These are phyloP conservation scores for Micoletzkya japonica DNA, from an alignment of 2,888 invertebrate genomes.

Conservation along the genomic window DNA sequence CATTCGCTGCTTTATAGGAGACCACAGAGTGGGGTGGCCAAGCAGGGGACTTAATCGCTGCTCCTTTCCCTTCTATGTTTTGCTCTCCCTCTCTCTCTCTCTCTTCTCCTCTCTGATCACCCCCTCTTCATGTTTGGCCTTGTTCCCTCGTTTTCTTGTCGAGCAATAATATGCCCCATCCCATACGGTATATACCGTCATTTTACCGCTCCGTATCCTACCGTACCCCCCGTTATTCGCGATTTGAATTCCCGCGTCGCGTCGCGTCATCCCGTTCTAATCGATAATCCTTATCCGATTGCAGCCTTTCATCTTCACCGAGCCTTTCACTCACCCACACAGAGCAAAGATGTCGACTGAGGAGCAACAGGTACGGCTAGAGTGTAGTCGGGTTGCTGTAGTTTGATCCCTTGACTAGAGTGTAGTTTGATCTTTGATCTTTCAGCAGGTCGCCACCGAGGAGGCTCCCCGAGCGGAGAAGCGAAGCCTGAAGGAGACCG, in stretches of 20 bases:
- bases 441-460: conserved; percentile 12
- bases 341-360: conserved; percentile 13
- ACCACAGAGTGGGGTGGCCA: too few relatives aligned
- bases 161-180: too few relatives aligned
- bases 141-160: neutral
- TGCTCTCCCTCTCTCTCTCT: neutral
- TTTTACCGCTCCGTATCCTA: neutral
- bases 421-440: neutral
- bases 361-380: conserved; percentile 6
- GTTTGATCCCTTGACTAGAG: neutral
- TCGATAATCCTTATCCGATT: too few relatives aligned
- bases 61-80: neutral
- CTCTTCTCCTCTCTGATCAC: neutral
- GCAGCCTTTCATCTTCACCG: too few relatives aligned
- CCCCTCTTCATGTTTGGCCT: conserved; percentile 1
- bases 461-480: conserved; percentile 26
- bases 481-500: conserved; percentile 26
- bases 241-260: too few relatives aligned
- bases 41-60: too few relatives aligned
- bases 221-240: conserved; percentile 11
- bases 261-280: too few relatives aligned
- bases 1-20: too few relatives aligned
- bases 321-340: neutral
- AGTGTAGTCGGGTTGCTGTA: neutral
- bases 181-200: neutral